phyloP scores from a whole-genome alignment of 2,888 invertebrate species.

The Formica aserva region DNA sequence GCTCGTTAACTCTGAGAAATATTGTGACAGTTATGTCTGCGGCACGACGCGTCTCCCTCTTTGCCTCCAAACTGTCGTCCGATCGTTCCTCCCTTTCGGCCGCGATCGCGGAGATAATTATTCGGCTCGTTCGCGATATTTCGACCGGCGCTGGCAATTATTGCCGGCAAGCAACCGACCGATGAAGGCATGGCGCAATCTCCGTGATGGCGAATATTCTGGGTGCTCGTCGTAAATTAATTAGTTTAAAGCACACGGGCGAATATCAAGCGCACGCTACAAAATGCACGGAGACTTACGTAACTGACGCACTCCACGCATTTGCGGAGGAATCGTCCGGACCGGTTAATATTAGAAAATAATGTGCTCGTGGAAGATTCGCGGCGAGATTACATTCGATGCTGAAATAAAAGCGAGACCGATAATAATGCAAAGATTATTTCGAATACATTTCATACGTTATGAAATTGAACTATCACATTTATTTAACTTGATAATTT shows the following conservation, averaged over 20 bases:
- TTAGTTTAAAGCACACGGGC: slow-evolving; percentile 65
- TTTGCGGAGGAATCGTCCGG: slow-evolving; percentile 22
- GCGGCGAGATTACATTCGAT: background rate
- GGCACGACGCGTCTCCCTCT: slow-evolving; percentile 78
- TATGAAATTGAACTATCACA: background rate
- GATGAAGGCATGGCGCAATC: slow-evolving; percentile 41
- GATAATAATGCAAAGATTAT: background rate
- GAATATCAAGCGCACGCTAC: background rate
- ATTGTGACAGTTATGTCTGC: slow-evolving; percentile 85
- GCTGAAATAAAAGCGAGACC: background rate
- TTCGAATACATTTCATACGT: background rate
- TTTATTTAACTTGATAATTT: background rate
- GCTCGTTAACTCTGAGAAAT: slow-evolving; percentile 85
- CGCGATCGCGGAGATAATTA: slow-evolving; percentile 76
- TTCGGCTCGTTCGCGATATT: slow-evolving; percentile 76
- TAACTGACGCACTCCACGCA: slow-evolving; percentile 49
- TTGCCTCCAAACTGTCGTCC: slow-evolving; percentile 82
- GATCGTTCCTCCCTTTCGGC: slow-evolving; percentile 71
- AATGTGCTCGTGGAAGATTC: background rate
- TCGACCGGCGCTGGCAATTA: slow-evolving; percentile 71
- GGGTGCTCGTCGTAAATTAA: slow-evolving; percentile 68
- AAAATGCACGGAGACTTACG: slow-evolving; percentile 64
- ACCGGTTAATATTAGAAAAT: slow-evolving; percentile 68
- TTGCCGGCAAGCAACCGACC: slow-evolving; percentile 43
- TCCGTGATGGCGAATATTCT: slow-evolving; percentile 61